Evolutionary conservation across 2,797 vertebrate genomes (phyloP), one percentile per base, ranked within the genome.

Genomic region (Morus bassanus): DNA sequence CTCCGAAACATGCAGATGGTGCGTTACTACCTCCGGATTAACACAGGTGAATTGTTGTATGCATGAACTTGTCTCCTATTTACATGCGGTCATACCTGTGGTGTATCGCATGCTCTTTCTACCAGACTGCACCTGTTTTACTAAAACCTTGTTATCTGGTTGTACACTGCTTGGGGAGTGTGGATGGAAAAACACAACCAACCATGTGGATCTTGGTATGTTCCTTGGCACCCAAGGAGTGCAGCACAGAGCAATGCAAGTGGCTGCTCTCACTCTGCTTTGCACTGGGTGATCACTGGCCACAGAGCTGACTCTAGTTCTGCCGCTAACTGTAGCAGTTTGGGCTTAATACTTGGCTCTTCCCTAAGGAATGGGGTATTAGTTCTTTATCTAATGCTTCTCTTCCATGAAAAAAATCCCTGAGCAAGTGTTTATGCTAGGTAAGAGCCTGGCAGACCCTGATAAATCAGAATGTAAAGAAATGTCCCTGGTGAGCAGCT

Each of bases 201-300:
- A 30, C 25, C 21, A 1, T 0, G 4, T 2, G 1, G 53, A 30
- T 19, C 17, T 39, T 5, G 2, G 45, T 25, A 5, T 31, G 46
- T 13, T 78, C n/a, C 46, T 18, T 4, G 1, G 43, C 30, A 33
- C n/a, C 65, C 28, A 5, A 13, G 57, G 48, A 18, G 23, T 4
- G 24, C 25, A 21, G 65, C 21, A 16, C 64, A 25, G 25, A 39
- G 77, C 39, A 30, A 4, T 18, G 15, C 24, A 30, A 21, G 64
- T 1, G 35, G 39, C 39, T 79, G 45, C 9, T 59, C n/a, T 37
- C 15, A 1, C 8, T 16, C 41, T 28, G 5, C 48, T 54, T 17
- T 60, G 50, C 30, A 1, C 57, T 37, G 43, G 27, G 19, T 25
- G 27, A 24, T 61, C 23, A 12, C 13, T 22, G 80, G 28, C 31